Percentiles rank a stretch among this genome's conserved stretches.
These are phyloP conservation scores for Aphaenogaster ashmeadi DNA, from an alignment of 1,140 invertebrate species.

Conservation along the genomic window DNA sequence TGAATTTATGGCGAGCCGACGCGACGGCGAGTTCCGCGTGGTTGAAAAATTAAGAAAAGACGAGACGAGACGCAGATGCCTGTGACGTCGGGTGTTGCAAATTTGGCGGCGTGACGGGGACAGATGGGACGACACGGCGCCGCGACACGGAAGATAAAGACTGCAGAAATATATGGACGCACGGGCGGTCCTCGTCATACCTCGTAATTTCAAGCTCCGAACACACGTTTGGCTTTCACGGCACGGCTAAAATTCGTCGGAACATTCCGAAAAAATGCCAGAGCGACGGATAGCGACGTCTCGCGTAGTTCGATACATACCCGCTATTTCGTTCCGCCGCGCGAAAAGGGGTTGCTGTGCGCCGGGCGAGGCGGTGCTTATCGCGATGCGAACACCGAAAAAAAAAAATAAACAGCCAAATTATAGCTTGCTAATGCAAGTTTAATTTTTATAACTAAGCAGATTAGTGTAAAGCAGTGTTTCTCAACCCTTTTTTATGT, in stretches of 20 bases:
- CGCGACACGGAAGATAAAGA: conserved; percentile 5
- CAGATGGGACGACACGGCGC: neutral
- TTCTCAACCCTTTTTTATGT: too few relatives aligned
- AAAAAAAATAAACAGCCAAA: too few relatives aligned
- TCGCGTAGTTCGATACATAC: neutral
- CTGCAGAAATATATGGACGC: conserved; percentile 12
- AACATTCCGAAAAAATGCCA: neutral
- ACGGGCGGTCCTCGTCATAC: neutral
- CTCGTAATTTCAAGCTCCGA: neutral
- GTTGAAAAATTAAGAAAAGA: conserved; percentile 52
- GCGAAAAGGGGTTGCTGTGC: neutral
- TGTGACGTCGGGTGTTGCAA: neutral
- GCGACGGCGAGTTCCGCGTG: neutral
- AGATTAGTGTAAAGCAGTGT: too few relatives aligned
- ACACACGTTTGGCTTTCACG: neutral
- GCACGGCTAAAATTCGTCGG: neutral
- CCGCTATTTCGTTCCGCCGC: neutral
- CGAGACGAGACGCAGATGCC: neutral
- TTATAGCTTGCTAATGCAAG: too few relatives aligned
- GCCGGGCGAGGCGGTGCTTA: neutral
- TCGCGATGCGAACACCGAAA: neutral
- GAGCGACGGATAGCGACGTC: neutral
- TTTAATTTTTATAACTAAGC: too few relatives aligned
- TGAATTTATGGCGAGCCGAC: conserved; percentile 47
- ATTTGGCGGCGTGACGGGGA: conserved; percentile 1